Evolutionary conservation across 2,113 vertebrate genomes (phyloP).

Genomic region (human): GRCh38 chr12:126482501-126483000

Average conservation of each 20-base stretch:
- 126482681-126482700: background rate
- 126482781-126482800: rapidly evolving
- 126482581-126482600: rapidly evolving
- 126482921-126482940: background rate
- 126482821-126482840: background rate
- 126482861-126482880: background rate
- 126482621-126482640: too few relatives aligned
- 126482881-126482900: too few relatives aligned
- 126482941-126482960: background rate
- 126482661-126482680: background rate
- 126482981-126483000: background rate
- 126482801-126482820: rapidly evolving
- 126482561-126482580: background rate
- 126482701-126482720: background rate
- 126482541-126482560: too few relatives aligned
- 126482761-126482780: background rate
- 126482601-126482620: background rate
- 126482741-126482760: background rate
- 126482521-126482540: too few relatives aligned
- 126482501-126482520: too few relatives aligned
- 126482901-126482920: background rate
- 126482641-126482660: background rate
- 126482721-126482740: background rate
- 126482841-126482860: background rate
- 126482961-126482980: background rate